phyloP scores from a whole-genome alignment of 2,888 invertebrate genomes.

The Pandemis corylana region DNA sequence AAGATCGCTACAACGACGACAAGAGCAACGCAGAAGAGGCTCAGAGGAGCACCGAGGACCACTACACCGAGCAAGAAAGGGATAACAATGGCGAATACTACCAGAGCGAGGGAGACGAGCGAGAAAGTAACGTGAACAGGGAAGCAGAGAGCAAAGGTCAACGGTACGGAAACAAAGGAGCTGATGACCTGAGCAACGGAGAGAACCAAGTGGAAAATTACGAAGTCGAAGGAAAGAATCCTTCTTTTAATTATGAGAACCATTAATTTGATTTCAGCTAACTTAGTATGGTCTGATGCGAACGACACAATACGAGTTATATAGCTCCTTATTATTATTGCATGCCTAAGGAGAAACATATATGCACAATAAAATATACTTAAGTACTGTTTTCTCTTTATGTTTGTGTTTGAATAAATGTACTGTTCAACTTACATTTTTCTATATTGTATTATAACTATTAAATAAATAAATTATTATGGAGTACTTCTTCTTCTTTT shows the following conservation, averaged over 20 bases:
- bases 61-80: constrained; percentile 47
- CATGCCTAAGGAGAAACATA: no score
- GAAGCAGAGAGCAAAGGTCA: constrained; percentile 49
- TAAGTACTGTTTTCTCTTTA: no score
- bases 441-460: no score
- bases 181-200: constrained; percentile 48
- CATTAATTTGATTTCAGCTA: constrained; percentile 39
- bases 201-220: constrained; percentile 51
- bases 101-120: constrained; percentile 42
- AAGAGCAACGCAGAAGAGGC: constrained; percentile 51
- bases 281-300: not conserved
- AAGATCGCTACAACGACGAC: constrained; percentile 52
- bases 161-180: constrained; percentile 53
- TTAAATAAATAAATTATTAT: no score
- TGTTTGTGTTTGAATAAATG: no score
- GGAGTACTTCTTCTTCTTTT: no score
- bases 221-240: constrained; percentile 51
- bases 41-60: constrained; percentile 51
- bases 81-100: constrained; percentile 40
- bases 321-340: no score
- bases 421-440: no score
- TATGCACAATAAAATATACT: no score
- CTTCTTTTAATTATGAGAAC: constrained; percentile 52
- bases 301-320: no score
- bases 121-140: constrained; percentile 41